Evolutionary conservation across 1,140 invertebrate species (phyloP).

Genomic region (Vollenhovia emeryi): DNA sequence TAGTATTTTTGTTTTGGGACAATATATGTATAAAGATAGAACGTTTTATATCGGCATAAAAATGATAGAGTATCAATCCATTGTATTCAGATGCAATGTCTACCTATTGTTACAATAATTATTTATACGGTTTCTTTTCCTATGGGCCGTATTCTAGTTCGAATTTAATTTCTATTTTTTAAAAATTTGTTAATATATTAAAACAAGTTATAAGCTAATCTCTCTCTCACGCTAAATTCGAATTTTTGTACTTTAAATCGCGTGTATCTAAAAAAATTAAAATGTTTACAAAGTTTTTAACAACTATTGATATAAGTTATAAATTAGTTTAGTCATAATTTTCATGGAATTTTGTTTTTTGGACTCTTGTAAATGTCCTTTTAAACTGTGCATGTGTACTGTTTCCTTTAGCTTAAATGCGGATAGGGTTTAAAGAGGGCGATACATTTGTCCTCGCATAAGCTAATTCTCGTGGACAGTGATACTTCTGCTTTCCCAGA

Average conservation of each 20-base stretch:
- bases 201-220: neutral
- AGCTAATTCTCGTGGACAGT: slow-evolving; percentile 28
- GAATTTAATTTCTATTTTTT: neutral
- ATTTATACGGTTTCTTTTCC: slow-evolving; percentile 31
- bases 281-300: neutral
- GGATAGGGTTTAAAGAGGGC: neutral
- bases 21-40: neutral
- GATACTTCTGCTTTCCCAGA: slow-evolving; percentile 69
- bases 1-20: slow-evolving; percentile 52
- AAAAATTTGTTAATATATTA: neutral
- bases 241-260: neutral
- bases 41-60: neutral
- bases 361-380: neutral
- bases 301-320: neutral
- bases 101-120: slow-evolving; percentile 54
- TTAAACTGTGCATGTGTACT: neutral
- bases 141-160: neutral
- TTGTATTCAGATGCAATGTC: slow-evolving; percentile 40
- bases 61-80: slow-evolving; percentile 32
- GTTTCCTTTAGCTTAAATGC: slow-evolving; percentile 5
- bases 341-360: neutral
- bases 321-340: neutral
- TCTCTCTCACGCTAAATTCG: neutral
- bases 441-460: slow-evolving; percentile 11
- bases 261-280: neutral